Percentiles rank a stretch among this genome's conserved stretches.
Evolutionary conservation across 2,113 vertebrate species (phyloP).

Genomic region (Dasyprocta punctata): DNA sequence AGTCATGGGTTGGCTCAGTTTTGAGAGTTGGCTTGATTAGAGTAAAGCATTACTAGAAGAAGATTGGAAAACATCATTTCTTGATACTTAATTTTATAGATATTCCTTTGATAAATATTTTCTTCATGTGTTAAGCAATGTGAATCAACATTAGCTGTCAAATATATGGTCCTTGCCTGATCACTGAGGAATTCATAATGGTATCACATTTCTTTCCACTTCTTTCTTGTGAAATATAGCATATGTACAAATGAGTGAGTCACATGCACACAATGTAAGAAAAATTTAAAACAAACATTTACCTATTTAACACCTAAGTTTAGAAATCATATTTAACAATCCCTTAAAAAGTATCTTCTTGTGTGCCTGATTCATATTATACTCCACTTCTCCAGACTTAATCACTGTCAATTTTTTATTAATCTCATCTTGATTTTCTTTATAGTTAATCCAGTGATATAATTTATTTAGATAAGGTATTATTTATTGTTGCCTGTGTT

Average conservation of each 20-base stretch:
- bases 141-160: background rate
- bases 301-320: background rate
- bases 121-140: background rate
- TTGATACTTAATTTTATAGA: constrained; percentile 7
- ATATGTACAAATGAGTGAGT: background rate
- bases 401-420: background rate
- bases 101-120: background rate
- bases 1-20: background rate
- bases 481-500: background rate
- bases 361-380: background rate
- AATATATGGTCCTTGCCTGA: background rate
- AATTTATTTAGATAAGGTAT: background rate
- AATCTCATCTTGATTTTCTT: background rate
- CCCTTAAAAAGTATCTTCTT: background rate
- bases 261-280: background rate
- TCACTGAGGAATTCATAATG: background rate
- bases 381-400: background rate
- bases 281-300: background rate
- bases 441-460: background rate
- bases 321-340: background rate
- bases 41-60: background rate
- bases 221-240: background rate
- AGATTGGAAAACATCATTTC: background rate
- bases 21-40: background rate
- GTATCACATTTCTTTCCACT: background rate